phyloP scores from a whole-genome alignment of 2,797 vertebrate species.

The Gobionotothen gibberifrons region DNA sequence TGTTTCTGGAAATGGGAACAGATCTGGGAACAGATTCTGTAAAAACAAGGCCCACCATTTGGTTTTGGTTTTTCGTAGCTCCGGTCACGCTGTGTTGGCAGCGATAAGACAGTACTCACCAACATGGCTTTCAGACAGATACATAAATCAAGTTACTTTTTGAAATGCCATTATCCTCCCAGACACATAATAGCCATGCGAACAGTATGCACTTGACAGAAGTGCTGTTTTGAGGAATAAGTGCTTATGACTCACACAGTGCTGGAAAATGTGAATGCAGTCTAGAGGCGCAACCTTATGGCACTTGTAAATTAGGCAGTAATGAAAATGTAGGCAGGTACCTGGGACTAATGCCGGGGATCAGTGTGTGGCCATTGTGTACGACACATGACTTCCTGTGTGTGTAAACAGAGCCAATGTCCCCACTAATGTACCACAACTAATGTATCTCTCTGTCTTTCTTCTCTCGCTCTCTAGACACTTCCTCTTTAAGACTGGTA shows the following conservation, averaged over 20 bases:
- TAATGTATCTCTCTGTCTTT: constrained; percentile 4
- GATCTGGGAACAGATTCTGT: background rate
- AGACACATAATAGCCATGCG: background rate
- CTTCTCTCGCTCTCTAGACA: constrained; percentile 85
- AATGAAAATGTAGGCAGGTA: background rate
- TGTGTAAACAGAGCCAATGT: constrained; percentile 11
- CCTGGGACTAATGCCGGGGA: background rate
- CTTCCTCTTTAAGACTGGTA: constrained; percentile 99
- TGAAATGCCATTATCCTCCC: background rate
- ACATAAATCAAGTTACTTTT: background rate
- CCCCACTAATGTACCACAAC: background rate
- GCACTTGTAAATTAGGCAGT: background rate
- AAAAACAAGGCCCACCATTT: background rate
- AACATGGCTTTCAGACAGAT: background rate
- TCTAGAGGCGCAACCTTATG: background rate
- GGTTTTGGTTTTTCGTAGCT: background rate
- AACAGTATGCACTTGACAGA: background rate
- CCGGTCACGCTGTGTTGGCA: background rate
- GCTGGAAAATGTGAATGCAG: background rate
- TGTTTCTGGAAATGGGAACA: too few relatives aligned
- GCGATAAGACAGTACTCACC: background rate
- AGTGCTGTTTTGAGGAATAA: background rate
- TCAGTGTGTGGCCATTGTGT: background rate
- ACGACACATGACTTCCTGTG: background rate
- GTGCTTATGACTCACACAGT: background rate